Evolutionary conservation across 2,797 vertebrate genomes (phyloP), one percentile per base, ranked within the genome.

Genomic region (Mareca strepera): DNA sequence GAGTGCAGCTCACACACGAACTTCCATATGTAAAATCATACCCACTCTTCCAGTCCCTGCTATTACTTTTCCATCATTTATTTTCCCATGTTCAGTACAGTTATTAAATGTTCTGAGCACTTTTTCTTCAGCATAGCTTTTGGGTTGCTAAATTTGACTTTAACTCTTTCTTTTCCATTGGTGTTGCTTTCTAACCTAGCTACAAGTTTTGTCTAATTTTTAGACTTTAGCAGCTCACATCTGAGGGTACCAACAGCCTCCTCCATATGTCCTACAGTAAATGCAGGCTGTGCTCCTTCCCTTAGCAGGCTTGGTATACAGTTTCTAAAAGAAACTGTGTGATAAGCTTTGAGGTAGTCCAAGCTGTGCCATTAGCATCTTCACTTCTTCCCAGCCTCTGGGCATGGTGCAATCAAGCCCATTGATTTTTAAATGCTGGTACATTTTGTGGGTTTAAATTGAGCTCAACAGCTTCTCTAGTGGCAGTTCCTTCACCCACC

Each of bases 381-480:
- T 78, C 58, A 2, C 37, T 80, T 46, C 46, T 35, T 72, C 52
- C 39, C 31, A 43, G 31, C 70, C 66, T 44, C 53, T 1, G 3
- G 46, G 28, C 8, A 1, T 6, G 43, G 4, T 39, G 53, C 31
- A 63, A 48, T 72, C 80, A 75, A 72, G 33, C 29, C 44, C 17
- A 37, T 33, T 33, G 53, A n/a, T 75, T 90, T 92, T 88, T 33
- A 62, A 75, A 46, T 7, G 7, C 64, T 77, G 88, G 64, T 69
- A 75, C 21, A 29, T 78, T 89, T 77, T 33, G 15, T 16, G 33
- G 74, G 28, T 18, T 81, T n/a, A 50, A 88, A 58, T 14, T 35
- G 81, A 90, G 37, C 67, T 59, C 88, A 35, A 11, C 72, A 74
- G n/a, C 48, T 84, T 73, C 89, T 67, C 63, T 66, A 72, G 59